Base-by-base conservation (phyloP, 2,113 vertebrate species). In the Podarcis muralis region DNA sequence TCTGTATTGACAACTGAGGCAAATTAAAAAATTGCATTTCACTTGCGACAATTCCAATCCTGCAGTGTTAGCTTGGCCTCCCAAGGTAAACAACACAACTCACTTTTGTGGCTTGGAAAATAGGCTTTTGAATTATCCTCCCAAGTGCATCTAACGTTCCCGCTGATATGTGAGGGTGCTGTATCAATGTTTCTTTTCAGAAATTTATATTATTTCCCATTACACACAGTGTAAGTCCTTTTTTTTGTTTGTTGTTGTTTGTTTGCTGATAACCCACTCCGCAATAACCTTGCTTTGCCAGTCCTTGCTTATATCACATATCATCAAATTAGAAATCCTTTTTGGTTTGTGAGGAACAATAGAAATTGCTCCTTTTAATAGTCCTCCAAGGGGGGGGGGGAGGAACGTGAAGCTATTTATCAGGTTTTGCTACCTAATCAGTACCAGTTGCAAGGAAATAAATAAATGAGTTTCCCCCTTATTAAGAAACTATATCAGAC, bases 251-350 rank as follows among this genome's bases (percentile, higher is more conserved):
- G 11, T 53, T 53, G 48, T 53, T 53, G 9, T 53, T 53, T 53
- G 48, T 53, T 81, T 8, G 25, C 37, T 40, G 74, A 4, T 79
- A 35, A 88, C 71, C 22, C 71, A 1, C 16, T 86, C 15, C 79
- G 62, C 85, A 86, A 88, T 85, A 88, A 82, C 48, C 85, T 92
- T 83, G 25, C 9, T 88, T 90, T 86, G 40, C 32, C 77, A 8
- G 6, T 86, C 83, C n/a, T 86, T 81, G 20, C 27, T 87, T 90
- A 43, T 40, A 59, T 74, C 59, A 2, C 27, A 20, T 81, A 88
- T 88, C 59, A 86, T 79, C n/a, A 87, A 84, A 18, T 76, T 81
- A 84, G 84, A 90, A 90, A 88, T 83, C 3, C 5, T 94, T 84
- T 79, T 85, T 84, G 25, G 32, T 90, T 18, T 8, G 5, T 71